Base-by-base conservation (phyloP, 2,888 invertebrate species). In the Cosmopolites sordidus region DNA sequence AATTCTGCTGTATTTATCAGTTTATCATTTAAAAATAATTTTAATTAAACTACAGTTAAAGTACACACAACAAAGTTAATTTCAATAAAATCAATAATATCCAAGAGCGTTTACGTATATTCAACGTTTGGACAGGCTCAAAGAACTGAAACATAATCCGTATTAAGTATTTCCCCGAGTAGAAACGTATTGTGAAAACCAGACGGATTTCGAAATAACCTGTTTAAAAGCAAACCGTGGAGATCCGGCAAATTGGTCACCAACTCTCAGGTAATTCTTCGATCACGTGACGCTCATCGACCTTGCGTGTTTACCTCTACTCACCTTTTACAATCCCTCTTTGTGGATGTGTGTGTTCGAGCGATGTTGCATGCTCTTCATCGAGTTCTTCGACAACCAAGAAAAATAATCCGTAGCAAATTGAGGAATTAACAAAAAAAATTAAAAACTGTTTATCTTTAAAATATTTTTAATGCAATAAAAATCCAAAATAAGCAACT, bases 201-300 rank as follows among this genome's bases (percentile, higher is more conserved):
- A 53, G 53, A 53, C 53, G 44, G 48, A 53, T 53, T 53, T 43
- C 48, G 38, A 53, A 53, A 48, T 48, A 53, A 53, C 53, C 53
- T 48, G 53, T 53, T 53, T 53, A 53, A 43, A 16, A 43, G 38
- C 27, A 17, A 48, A 48, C 47, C 48, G 17, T 48, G 48, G 39
- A 49, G 49, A 49, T 49, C 49, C 49, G 43, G 49, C 49, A 49
- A 49, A 49, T 49, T 49, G 49, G 49, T 49, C 49, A 43, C 49
- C 49, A 48, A 48, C 48, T 48, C 37, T 48, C 43, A 43, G 40
- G 50, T 53, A 53, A 46, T 51, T 48, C 48, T 48, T 48, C 27
- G 43, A 37, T 48, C 53, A 53, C 53, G 53, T 53, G 53, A 48
- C 53, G 33, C 22, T 38, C 48, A 53, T 44, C 53, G 53, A 53